Percentiles rank a stretch among this genome's conserved stretches.
Conservation (phyloP, 2,797 vertebrate species). For the Sebastes vulpes region DNA sequence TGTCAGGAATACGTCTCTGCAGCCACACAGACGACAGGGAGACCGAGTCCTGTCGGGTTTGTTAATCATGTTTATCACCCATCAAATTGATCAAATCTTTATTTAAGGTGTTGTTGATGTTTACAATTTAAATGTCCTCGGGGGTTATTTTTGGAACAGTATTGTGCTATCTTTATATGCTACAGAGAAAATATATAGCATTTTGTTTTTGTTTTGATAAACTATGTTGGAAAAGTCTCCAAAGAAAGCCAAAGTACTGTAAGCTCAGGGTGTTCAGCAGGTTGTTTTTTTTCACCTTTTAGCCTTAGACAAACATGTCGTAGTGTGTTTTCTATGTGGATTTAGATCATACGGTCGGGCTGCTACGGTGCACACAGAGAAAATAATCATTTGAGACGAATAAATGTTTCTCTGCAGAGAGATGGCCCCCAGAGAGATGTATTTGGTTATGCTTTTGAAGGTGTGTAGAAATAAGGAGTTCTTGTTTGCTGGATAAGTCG, state of each 20-base stretch:
- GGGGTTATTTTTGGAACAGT: background rate
- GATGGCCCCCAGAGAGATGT: background rate
- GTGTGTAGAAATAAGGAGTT: background rate
- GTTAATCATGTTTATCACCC: constrained; percentile 3
- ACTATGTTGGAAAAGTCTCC: background rate
- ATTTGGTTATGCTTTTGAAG: background rate
- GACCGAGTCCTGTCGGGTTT: background rate
- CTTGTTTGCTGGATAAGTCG: background rate
- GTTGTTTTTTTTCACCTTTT: background rate
- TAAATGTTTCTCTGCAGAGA: constrained; percentile 1
- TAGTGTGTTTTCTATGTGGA: background rate
- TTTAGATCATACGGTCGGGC: background rate
- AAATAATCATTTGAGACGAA: constrained; percentile 17
- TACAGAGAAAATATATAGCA: background rate
- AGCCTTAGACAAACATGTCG: background rate
- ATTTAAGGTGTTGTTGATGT: constrained; percentile 28
- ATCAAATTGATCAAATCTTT: constrained; percentile 3
- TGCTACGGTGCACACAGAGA: constrained; percentile 15
- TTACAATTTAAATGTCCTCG: background rate
- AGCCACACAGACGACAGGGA: background rate
- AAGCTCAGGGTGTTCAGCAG: constrained; percentile 52
- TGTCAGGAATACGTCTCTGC: constrained; percentile 2
- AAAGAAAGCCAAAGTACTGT: constrained; percentile 28
- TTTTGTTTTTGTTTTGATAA: background rate
- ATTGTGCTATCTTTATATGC: background rate